phyloP scores from a whole-genome alignment of 2,888 invertebrate species.

The Invenusta paracnida region DNA sequence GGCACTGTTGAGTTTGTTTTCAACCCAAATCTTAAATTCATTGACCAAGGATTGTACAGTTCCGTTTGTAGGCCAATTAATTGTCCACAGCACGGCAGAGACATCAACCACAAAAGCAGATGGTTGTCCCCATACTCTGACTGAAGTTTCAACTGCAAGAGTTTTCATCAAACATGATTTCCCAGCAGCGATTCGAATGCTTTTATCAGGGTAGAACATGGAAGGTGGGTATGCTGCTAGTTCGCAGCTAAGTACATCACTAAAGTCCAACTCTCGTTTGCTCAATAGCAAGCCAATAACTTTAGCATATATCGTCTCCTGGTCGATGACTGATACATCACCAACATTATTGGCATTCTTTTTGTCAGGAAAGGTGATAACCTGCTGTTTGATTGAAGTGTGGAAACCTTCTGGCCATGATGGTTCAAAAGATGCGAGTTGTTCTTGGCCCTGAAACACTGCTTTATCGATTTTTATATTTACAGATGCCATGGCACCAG shows the following conservation, averaged over 20 bases:
- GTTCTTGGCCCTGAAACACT: constrained; percentile 18
- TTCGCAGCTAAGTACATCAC: constrained; percentile 40
- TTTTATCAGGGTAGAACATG: constrained; percentile 42
- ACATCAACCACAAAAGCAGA: constrained; percentile 37
- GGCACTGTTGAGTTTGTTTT: constrained; percentile 20
- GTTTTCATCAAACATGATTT: constrained; percentile 34
- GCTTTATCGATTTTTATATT: constrained; percentile 26
- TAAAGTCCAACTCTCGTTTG: constrained; percentile 36
- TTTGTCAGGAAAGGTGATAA: constrained; percentile 33
- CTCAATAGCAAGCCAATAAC: constrained; percentile 40
- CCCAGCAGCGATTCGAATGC: constrained; percentile 24
- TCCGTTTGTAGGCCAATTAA: constrained; percentile 13
- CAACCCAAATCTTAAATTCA: background rate
- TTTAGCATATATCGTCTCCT: constrained; percentile 38
- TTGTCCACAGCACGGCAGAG: constrained; percentile 36
- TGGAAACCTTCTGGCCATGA: constrained; percentile 16
- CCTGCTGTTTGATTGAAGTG: background rate
- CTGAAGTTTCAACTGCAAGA: constrained; percentile 37
- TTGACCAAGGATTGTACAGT: constrained; percentile 28
- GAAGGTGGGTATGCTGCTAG: constrained; percentile 43
- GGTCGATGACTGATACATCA: constrained; percentile 30
- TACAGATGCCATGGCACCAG: constrained; percentile 36
- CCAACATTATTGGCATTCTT: constrained; percentile 37
- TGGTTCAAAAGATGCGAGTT: background rate
- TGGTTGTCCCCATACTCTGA: constrained; percentile 12